Base-by-base conservation (phyloP, 2,888 invertebrate species). In the Drosophila monieri region DNA sequence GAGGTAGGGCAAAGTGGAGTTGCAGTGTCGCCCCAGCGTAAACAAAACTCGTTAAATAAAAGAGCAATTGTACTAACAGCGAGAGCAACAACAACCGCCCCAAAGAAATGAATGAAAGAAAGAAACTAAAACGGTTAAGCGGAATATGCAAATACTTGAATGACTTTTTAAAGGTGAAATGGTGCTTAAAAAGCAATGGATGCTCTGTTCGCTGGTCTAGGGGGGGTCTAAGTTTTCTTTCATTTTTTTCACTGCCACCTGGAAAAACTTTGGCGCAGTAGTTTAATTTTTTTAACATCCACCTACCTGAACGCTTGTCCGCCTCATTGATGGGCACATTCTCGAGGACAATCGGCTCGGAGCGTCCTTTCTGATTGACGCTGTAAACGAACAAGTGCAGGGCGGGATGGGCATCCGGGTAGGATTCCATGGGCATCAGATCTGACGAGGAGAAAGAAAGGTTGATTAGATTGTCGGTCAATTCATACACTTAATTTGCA, bases 241-340 rank as follows among this genome's bases (percentile, higher is more conserved):
- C n/a, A 1, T 32, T 39, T 30, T 30, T 25, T 43, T 41, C 21
- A 9, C 23, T 37, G 48, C 35, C 25, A 15, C 54, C 56, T 61
- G 62, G 39, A 47, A 47, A 71, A 76, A 80, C 73, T 85, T 85
- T 74, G 21, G 12, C 43, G 59, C 55, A 80, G 41, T 67, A 61
- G 59, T 66, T 68, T 66, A 9, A 6, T 9, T 6, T 37, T 27
- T 27, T 43, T 46, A 18, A 39, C 41, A 9, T n/a, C 6, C 46
- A 84, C 91, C 91, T 92, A 97, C 97, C 96, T 92, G 96, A 95
- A 89, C 96, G 94, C 90, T 95, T 96, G 79, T 96, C 97, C 51
- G 97, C 96, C 91, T 97, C 97, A 91, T 96, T 95, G 88, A 97
- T 95, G 80, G 96, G 95, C 84, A 97, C 96, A 89, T 97, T 96